Base-by-base conservation (phyloP, 2,888 invertebrate genomes). In the Euclidia mi region DNA sequence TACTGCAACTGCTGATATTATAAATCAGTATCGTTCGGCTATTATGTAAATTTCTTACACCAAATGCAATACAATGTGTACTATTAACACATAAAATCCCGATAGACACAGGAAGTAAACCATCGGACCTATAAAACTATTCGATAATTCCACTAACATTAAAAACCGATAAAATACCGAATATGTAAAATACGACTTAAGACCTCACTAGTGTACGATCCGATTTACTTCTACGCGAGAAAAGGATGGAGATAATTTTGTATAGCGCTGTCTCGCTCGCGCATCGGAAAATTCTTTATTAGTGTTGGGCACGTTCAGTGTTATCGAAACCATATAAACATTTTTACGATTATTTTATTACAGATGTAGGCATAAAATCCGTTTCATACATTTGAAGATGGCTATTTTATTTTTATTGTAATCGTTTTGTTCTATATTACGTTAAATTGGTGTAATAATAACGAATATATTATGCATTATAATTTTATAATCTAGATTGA, bases 291-390 rank as follows among this genome's bases (percentile, higher is more conserved):
- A 31, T n/a, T 45, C 37, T 38, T 6, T 37, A 55, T 37, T 55
- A 51, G 55, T 52, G 43, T 0, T 51, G 46, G 14, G 3, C 37
- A 37, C 35, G 31, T 47, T 52, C 37, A 34, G 29, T 32, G 15
- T 50, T 47, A 72, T 62, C 38, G 20, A 51, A 46, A 51, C 44
- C 34, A 46, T 41, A 68, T 68, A 45, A 59, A 67, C 34, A 2
- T 4, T 50, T 73, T 73, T 61, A 73, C 57, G 68, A 41, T 58
- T 53, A 61, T 73, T 70, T 70, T 73, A 73, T 48, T 40, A 56
- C 58, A 57, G 63, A 57, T 73, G 61, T 63, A 63, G 61, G 20
- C 47, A 2, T 51, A 7, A 45, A 62, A 41, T 46, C 56, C 12
- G 48, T 61, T 71, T 44, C 17, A 55, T 70, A 50, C 59, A 51